phyloP scores from a whole-genome alignment of 2,888 invertebrate species.

The Megastigmus dorsalis region DNA sequence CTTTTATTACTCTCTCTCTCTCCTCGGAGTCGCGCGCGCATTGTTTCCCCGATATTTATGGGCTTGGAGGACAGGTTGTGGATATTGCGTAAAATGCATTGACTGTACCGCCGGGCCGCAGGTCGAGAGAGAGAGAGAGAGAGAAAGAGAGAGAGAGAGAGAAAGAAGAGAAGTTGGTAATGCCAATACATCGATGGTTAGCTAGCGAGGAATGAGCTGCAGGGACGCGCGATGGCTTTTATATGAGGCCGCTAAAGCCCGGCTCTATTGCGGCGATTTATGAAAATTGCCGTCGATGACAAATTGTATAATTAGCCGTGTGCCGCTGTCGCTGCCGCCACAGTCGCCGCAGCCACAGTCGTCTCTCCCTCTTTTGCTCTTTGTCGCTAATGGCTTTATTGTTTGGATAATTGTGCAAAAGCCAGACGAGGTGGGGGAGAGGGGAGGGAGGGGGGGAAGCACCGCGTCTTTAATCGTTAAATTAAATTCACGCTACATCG shows the following conservation, averaged over 20 bases:
- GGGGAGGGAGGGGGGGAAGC: too few species aligned
- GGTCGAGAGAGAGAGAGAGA: not conserved
- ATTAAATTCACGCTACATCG: too few species aligned
- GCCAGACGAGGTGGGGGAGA: not conserved
- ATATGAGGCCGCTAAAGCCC: constrained; percentile 1
- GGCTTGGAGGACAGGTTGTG: constrained; percentile 46
- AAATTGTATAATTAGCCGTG: constrained; percentile 29
- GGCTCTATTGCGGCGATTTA: constrained; percentile 7
- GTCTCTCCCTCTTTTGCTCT: not conserved
- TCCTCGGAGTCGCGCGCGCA: constrained; percentile 1
- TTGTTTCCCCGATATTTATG: constrained; percentile 49
- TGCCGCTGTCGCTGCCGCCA: too few species aligned
- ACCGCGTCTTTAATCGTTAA: too few species aligned
- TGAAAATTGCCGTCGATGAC: constrained; percentile 30
- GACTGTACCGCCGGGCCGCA: too few species aligned
- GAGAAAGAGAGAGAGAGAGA: not conserved
- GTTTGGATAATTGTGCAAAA: constrained; percentile 1
- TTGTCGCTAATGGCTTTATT: constrained; percentile 13
- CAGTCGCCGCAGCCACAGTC: too few species aligned
- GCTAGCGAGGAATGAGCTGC: not conserved
- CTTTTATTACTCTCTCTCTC: constrained; percentile 11
- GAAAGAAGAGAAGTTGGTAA: constrained; percentile 10
- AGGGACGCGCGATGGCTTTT: too few species aligned
- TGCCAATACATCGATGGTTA: constrained; percentile 27
- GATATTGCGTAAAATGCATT: constrained; percentile 45